Evolutionary conservation across 2,888 invertebrate species (phyloP), one percentile per base, ranked within the genome.

Genomic region (Ceriagrion tenellum): DNA sequence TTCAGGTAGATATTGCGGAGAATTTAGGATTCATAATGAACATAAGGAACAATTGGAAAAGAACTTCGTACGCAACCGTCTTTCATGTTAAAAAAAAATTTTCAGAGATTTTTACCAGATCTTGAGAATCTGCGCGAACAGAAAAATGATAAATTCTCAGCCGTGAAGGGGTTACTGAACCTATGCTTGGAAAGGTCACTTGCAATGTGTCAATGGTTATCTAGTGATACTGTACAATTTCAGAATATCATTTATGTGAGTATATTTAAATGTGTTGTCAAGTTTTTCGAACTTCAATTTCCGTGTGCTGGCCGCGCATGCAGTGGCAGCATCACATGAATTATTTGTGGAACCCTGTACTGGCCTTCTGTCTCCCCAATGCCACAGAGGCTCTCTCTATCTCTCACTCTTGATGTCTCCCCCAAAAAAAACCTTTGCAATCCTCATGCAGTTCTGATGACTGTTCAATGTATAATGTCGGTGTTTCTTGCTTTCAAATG

Each of bases 391-490:
- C 59, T 59, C 59, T 59, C 59, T 59, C 59, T 59, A 6, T 59
- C 1, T 23, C n/a, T 91, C 40, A 47, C 91, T 59, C 59, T 69
- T 40, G n/a, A 35, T 90, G 90, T 90, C 90, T n/a, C 18, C 20
- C 56, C n/a, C n/a, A n/a, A n/a, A 56, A 59, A 63, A 35, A 59
- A 35, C 59, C 59, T 69, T 63, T 63, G 20, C 40, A 63, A 40
- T 69, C 23, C 56, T 26, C 26, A 69, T 59, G 40, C 35, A 35
- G 59, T 69, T 40, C 63, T 63, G 69, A 69, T 35, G 40, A 63
- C 56, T 56, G 47, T 26, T 74, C 30, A 93, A 47, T 74, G n/a
- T 91, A 35, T 91, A 40, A n/a, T 59, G 93, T 74, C 55, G 93
- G 8, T 93, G 74, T 74, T 74, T n/a, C 47, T 93, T 74, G 13